These are phyloP conservation scores for Oscheius sp. DNA, from an alignment of 1,140 invertebrate genomes.

Conservation along the genomic window DNA sequence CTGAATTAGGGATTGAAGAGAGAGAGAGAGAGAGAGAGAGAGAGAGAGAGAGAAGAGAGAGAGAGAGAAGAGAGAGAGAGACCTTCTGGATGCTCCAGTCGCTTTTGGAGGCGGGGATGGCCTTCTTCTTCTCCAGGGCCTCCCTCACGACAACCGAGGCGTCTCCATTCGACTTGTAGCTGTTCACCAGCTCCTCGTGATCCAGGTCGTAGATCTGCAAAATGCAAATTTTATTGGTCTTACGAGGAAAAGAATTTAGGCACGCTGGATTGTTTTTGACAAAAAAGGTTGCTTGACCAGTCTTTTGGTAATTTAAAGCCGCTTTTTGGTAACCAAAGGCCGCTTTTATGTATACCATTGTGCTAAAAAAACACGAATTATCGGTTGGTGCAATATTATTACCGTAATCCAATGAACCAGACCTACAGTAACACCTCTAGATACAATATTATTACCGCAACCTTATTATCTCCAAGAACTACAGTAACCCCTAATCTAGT, in stretches of 20 bases:
- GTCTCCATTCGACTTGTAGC: conserved; percentile 12
- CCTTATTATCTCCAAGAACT: no score
- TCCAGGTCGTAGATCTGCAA: conserved; percentile 27
- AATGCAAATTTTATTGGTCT: neutral
- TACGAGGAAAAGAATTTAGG: neutral
- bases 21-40: neutral
- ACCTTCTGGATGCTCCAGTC: conserved; percentile 36
- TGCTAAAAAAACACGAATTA: no score
- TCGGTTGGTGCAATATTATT: no score
- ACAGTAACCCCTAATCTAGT: no score
- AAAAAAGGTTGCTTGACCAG: no score
- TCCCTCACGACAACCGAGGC: conserved; percentile 5
- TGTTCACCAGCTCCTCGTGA: conserved; percentile 1
- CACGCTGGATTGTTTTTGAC: neutral
- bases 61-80: neutral
- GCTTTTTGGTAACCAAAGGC: no score
- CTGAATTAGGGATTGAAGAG: no score
- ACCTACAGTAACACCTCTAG: no score
- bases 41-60: neutral
- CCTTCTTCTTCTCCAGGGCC: conserved; percentile 15
- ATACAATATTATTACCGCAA: no score
- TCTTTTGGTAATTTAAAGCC: no score
- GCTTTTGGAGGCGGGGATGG: neutral
- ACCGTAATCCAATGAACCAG: no score
- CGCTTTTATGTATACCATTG: no score